Evolutionary conservation across 2,113 vertebrate genomes (phyloP), one percentile per base, ranked within the genome.

Genomic region (Cyprinodon tularosa): DNA sequence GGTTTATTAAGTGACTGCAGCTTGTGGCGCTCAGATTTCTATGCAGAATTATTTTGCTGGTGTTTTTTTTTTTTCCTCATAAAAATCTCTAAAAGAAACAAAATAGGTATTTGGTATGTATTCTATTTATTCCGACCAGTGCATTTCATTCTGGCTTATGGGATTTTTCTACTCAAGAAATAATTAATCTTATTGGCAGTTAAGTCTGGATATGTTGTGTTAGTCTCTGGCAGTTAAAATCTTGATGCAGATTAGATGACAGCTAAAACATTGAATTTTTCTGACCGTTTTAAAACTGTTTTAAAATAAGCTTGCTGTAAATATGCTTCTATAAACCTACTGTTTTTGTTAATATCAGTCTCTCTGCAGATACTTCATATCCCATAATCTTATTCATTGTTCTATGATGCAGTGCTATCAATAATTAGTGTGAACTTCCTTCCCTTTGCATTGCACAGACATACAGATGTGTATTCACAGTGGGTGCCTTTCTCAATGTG

Each of bases 401-500:
- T 80, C 45, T 4, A 9, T 57, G 48, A 50, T 37, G 20, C 44
- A 62, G 59, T 75, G 62, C 75, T 81, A 74, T 72, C 71, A 83
- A 80, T 80, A 88, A 83, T 86, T 82, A 76, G 22, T 71, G 82
- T 71, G 66, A 63, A 87, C 84, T 88, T 86, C 73, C 81, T 70
- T 68, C 68, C 64, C 38, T 50, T 37, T 38, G 20, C 0, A 20
- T 66, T 60, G 57, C 20, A 63, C 29, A 68, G 66, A 60, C 44
- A 77, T 40, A 71, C 61, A 75, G 22, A 47, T 7, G 12, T 14
- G 59, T 48, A 72, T 68, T 53, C 12, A 62, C 29, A 36, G 57
- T 48, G 57, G 66, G 39, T 57, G 42, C 15, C 53, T 72, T 73
- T 53, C 60, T 60, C 42, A 70, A 22, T 72, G 65, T 77, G 68